Base-by-base conservation (phyloP, 1,140 invertebrate genomes). In the Drosophila obscura region DNA sequence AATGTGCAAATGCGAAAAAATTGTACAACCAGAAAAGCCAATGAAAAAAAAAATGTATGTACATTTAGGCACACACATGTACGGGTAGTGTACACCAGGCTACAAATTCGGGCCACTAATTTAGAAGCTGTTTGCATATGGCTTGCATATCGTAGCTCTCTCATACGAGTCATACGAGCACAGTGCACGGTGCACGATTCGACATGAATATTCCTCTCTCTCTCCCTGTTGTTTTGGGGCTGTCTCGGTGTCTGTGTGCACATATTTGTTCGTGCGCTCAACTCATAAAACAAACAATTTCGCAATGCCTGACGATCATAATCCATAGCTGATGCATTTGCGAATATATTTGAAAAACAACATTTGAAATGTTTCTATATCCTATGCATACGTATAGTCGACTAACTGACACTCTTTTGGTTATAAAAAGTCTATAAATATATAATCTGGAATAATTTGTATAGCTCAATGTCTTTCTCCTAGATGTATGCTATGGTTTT, bases 1-100 rank as follows among this genome's bases (percentile, higher is more conserved):
- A 85, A 85, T 85, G 81, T 82, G 82, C 78, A 85, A 87, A 76
- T 68, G 64, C 77, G 69, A 87, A 85, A 80, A 82, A 85, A 69
- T 41, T 69, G 64, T 68, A 50, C 64, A 73, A 62, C 72, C 61
- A 53, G 41, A 64, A 63, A 24, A 66, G 46, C 45, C 68, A 55
- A 64, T 48, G 45, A 61, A 48, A 45, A 61, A 48, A 22, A 44
- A 31, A 43, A 43, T 43, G 50, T 28, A 35, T 49, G 15, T 35
- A 59, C 28, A 35, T 31, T 16, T 9, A 39, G n/a, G 11, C 9
- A 58, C n/a, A 52, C 52, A 57, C 64, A 59, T 58, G 56, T 60
- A 56, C 45, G 3, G 31, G 9, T 39, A 39, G 35, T 39, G 35
- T 13, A 65, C 73, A 80, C 26, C 35, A 31, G 50, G 39, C 63